Conservation (phyloP, 2,797 vertebrate genomes). For the Halcyon badia region DNA sequence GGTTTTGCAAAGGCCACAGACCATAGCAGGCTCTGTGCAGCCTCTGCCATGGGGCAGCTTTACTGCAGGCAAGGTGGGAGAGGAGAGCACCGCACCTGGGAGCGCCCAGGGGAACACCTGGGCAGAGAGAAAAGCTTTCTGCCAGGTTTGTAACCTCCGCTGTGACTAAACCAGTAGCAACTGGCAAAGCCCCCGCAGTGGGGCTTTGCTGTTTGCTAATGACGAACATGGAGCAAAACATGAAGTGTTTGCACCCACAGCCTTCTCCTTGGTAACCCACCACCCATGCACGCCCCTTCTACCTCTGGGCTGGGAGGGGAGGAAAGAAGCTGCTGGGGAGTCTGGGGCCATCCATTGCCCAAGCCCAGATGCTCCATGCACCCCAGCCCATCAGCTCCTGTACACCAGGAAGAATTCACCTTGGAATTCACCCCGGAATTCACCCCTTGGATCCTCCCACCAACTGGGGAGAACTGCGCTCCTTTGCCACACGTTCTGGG, state of each 20-base stretch:
- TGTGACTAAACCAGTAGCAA: neutral
- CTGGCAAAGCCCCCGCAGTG: accelerated
- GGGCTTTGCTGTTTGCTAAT: accelerated
- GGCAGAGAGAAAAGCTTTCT: neutral
- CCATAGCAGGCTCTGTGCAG: accelerated
- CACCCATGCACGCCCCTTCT: accelerated
- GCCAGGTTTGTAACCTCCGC: neutral
- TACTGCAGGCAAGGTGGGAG: neutral
- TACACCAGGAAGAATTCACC: accelerated
- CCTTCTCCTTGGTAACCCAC: neutral
- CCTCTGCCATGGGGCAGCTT: neutral
- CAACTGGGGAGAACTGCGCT: accelerated
- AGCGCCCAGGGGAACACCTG: neutral
- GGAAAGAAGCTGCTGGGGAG: neutral
- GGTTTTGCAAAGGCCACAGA: neutral
- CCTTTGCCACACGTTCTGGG: accelerated
- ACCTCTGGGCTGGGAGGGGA: neutral
- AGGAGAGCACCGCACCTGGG: accelerated
- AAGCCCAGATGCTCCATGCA: accelerated
- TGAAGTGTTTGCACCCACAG: neutral
- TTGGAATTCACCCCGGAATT: no score
- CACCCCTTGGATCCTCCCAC: accelerated
- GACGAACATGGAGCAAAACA: neutral
- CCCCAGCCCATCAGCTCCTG: neutral
- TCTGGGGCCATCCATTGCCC: neutral